Conservation (phyloP, 2,113 vertebrate genomes). For the Melanerpes formicivorus region DNA sequence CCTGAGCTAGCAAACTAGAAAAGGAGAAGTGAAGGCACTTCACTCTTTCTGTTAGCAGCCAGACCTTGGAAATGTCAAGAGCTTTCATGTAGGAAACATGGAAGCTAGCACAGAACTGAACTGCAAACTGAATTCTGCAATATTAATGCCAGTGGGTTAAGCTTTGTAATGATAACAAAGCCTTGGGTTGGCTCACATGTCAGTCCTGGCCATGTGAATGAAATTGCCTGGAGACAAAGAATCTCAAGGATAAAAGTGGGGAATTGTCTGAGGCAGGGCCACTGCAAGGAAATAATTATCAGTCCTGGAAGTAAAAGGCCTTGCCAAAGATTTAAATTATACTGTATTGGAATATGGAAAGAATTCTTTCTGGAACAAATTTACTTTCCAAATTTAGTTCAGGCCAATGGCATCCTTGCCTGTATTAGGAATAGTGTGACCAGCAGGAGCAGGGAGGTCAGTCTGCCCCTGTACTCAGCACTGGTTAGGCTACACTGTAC, state of each 20-base stretch:
- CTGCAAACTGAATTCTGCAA: background rate
- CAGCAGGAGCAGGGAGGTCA: no score
- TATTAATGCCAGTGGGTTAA: background rate
- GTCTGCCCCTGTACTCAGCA: no score
- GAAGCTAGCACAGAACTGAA: background rate
- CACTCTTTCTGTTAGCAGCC: no score
- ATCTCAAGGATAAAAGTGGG: background rate
- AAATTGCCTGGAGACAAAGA: background rate
- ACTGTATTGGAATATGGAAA: background rate
- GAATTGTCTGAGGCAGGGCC: background rate
- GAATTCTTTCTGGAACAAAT: background rate
- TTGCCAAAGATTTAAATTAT: background rate
- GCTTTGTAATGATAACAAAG: background rate
- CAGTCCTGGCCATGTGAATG: background rate
- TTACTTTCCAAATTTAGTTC: background rate
- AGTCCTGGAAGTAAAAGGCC: background rate
- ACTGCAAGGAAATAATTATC: no score
- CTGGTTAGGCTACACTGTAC: no score
- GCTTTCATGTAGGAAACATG: accelerated
- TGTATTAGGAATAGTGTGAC: no score
- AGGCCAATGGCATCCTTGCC: background rate
- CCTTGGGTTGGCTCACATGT: background rate
- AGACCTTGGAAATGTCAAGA: accelerated
- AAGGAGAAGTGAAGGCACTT: background rate
- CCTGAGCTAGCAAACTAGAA: background rate